Evolutionary conservation across 1,140 invertebrate genomes (phyloP).

Genomic region (Zaprionus taronus): DNA sequence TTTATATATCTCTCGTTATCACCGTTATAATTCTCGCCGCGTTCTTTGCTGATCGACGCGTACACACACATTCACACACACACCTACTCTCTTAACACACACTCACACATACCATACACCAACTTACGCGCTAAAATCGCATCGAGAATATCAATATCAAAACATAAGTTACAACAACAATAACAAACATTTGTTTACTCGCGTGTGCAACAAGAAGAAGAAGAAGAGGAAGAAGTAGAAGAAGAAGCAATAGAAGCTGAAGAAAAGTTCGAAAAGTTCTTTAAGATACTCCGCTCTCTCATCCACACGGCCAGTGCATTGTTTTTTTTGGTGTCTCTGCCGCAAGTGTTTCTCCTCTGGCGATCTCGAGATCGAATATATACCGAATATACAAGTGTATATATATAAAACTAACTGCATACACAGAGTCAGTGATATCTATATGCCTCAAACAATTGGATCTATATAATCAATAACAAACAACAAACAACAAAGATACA

Average conservation of each 20-base stretch:
- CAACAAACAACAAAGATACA: not conserved
- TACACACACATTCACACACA: not conserved
- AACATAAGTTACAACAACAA: conserved; percentile 30
- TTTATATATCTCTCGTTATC: conserved; percentile 34
- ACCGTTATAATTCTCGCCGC: conserved; percentile 49
- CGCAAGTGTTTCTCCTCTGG: conserved; percentile 25
- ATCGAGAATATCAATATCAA: conserved; percentile 10
- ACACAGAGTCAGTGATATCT: conserved; percentile 4
- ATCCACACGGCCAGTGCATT: conserved; percentile 18
- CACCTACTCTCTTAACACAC: not conserved
- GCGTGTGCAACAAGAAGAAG: conserved; percentile 31
- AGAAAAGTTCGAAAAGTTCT: conserved; percentile 18
- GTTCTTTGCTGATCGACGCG: conserved; percentile 42
- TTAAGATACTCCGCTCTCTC: conserved; percentile 18
- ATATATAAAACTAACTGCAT: conserved; percentile 7
- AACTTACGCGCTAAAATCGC: conserved; percentile 4
- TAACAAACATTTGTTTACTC: conserved; percentile 31
- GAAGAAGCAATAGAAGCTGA: not conserved
- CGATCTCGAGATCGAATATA: conserved; percentile 6
- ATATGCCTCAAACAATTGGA: conserved; percentile 13
- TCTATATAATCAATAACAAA: conserved; percentile 13
- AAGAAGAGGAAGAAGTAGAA: not conserved
- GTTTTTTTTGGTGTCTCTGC: conserved; percentile 42
- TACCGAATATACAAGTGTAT: too few relatives aligned
- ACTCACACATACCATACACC: not conserved